Evolutionary conservation across 2,888 invertebrate genomes (phyloP).

Genomic region (Criorhina ranunculi): DNA sequence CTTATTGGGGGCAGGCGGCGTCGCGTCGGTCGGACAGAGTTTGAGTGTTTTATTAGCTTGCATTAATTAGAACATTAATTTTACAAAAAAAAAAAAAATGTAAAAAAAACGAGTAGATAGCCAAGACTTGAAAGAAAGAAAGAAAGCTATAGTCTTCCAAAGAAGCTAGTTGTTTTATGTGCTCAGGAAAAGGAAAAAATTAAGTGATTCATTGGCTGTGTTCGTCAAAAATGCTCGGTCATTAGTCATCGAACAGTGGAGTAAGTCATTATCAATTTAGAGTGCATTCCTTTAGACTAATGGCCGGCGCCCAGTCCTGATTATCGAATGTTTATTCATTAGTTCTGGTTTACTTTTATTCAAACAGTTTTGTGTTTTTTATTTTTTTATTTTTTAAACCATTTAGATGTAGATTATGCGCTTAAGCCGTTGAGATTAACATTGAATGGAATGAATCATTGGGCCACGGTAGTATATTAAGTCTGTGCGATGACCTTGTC

Average conservation of each 20-base stretch:
- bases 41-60: slow-evolving; percentile 33
- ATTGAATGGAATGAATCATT: slow-evolving; percentile 4
- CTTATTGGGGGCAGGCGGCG: slow-evolving; percentile 20
- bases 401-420: slow-evolving; percentile 36
- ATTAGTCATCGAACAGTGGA: slow-evolving; percentile 64
- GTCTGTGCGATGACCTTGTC: not conserved
- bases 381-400: slow-evolving; percentile 4
- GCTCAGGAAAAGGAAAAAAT: not conserved
- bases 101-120: slow-evolving; percentile 15
- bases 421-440: not conserved
- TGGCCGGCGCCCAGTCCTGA: slow-evolving; percentile 49
- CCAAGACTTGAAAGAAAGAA: slow-evolving; percentile 15
- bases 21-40: too few species aligned
- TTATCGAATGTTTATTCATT: slow-evolving; percentile 62
- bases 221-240: slow-evolving; percentile 30
- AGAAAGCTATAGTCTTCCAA: not conserved
- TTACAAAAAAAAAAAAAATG: slow-evolving; percentile 4
- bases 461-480: not conserved
- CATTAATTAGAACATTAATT: slow-evolving; percentile 54
- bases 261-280: slow-evolving; percentile 65
- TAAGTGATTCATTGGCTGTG: slow-evolving; percentile 49
- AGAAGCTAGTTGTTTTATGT: not conserved
- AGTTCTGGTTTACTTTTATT: slow-evolving; percentile 23
- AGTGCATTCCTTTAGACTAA: slow-evolving; percentile 66
- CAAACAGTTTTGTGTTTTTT: slow-evolving; percentile 8